Percentiles rank a stretch among this genome's conserved stretches.
Conservation (phyloP, 2,113 vertebrate genomes). For the Desmodus rotundus region DNA sequence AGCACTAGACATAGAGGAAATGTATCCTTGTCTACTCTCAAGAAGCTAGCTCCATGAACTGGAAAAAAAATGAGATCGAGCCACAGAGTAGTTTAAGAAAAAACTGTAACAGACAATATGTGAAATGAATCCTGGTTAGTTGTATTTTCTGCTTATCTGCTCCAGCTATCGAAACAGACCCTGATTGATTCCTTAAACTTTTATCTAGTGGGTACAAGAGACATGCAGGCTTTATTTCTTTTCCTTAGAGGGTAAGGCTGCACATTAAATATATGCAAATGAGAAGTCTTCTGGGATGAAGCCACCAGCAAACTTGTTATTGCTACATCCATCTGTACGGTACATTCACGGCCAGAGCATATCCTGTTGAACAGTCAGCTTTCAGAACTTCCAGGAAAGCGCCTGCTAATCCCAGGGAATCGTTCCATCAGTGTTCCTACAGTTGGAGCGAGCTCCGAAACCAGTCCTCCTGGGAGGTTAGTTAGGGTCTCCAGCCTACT, state of each 20-base stretch:
- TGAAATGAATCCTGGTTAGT: constrained; percentile 73
- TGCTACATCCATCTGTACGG: neutral
- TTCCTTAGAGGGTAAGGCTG: neutral
- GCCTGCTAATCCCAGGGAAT: neutral
- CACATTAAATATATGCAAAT: neutral
- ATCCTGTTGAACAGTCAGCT: neutral
- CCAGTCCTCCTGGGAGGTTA: neutral
- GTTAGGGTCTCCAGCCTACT: neutral
- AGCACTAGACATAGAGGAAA: constrained; percentile 14
- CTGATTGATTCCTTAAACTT: neutral
- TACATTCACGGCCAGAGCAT: neutral
- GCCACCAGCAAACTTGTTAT: neutral
- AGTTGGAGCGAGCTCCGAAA: neutral
- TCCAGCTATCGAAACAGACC: constrained; percentile 55
- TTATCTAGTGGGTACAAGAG: constrained; percentile 9
- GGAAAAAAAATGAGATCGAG: constrained; percentile 79
- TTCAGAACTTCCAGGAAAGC: neutral
- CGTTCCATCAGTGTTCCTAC: neutral
- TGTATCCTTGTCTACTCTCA: constrained; percentile 62
- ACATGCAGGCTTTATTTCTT: neutral
- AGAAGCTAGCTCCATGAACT: constrained; percentile 71
- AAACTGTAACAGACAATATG: constrained; percentile 67
- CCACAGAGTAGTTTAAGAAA: constrained; percentile 73
- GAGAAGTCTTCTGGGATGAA: neutral
- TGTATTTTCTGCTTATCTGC: constrained; percentile 68